Base-by-base conservation (phyloP, 2,888 invertebrate species). In the Lepeophtheirus nordmannii region DNA sequence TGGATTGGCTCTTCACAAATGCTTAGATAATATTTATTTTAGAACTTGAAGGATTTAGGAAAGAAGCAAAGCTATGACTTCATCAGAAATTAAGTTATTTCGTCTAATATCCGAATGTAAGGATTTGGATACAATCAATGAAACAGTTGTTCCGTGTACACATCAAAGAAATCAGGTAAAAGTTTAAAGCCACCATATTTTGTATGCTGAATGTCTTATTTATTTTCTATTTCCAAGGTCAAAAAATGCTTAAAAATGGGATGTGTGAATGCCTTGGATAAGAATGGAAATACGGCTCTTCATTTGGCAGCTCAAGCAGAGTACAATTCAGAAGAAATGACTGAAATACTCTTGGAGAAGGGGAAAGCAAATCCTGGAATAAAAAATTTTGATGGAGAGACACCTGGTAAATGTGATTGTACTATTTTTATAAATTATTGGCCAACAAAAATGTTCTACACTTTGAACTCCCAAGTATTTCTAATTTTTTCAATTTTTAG, bases 291-390 rank as follows among this genome's bases (percentile, higher is more conserved):
- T 23, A 62, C 62, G 12, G 39, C 39, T n/a, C 40, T 62, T 38
- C 62, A 62, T 23, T 40, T 40, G 20, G 38, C 62, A 38, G 12
- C 62, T 10, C 39, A 37, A 23, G 62, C 62, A 20, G 39, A 41
- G 39, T 38, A 41, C 11, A 41, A 62, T 40, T 62, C 41, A 10
- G 23, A 39, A 20, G 62, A 62, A 62, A 60, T 60, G 60, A 60
- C 37, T 11, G 37, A 38, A 14, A 60, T 60, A 38, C 60, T 60
- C 60, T 38, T 22, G 14, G 37, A 57, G 30, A 38, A 60, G 17
- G 60, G 60, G 11, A 46, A 46, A 46, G 60, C 30, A 22, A 60
- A 60, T 30, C 60, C 60, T 37, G 30, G 60, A 14, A 38, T 38
- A 17, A 30, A 38, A 17, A 60, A 60, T 23, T 60, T 38, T 38